These are phyloP conservation scores for Corticium candelabrum DNA, from an alignment of 37 sponge, comb jelly and placozoan species.

Conservation along the genomic window DNA sequence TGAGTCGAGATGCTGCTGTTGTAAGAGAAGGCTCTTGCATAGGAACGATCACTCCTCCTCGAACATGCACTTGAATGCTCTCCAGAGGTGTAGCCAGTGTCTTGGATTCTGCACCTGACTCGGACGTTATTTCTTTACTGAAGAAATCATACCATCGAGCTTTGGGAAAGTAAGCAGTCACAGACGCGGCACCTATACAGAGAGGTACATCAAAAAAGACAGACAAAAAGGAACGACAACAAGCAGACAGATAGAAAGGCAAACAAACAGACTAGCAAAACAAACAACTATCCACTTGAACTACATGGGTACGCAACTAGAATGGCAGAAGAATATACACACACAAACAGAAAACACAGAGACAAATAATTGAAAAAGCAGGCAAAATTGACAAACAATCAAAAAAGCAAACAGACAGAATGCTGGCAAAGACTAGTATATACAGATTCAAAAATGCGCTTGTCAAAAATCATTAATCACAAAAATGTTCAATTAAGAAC, in stretches of 20 bases:
- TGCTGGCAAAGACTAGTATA: no score
- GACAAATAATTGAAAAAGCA: not conserved
- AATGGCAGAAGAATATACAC: not conserved
- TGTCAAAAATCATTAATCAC: no score
- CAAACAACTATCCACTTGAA: no score
- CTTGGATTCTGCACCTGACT: conserved; percentile 5
- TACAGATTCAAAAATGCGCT: no score
- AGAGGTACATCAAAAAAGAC: no score
- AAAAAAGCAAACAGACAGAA: not conserved
- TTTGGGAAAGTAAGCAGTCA: conserved; percentile 60
- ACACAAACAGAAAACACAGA: no score
- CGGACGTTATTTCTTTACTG: conserved; percentile 3
- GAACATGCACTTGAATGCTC: conserved; percentile 52
- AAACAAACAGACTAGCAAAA: no score
- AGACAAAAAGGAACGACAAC: no score
- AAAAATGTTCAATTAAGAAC: no score
- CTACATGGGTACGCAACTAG: not conserved
- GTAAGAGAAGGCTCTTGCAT: conserved; percentile 50
- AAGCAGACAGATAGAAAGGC: no score
- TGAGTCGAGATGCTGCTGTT: conserved; percentile 49
- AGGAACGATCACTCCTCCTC: conserved; percentile 43
- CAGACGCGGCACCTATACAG: conserved; percentile 29
- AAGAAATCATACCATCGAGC: conserved; percentile 68
- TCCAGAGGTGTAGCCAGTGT: conserved; percentile 50
- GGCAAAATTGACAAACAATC: not conserved